Base-by-base conservation (phyloP, 1,140 invertebrate species). In the Leptinotarsa undecemlineata region DNA sequence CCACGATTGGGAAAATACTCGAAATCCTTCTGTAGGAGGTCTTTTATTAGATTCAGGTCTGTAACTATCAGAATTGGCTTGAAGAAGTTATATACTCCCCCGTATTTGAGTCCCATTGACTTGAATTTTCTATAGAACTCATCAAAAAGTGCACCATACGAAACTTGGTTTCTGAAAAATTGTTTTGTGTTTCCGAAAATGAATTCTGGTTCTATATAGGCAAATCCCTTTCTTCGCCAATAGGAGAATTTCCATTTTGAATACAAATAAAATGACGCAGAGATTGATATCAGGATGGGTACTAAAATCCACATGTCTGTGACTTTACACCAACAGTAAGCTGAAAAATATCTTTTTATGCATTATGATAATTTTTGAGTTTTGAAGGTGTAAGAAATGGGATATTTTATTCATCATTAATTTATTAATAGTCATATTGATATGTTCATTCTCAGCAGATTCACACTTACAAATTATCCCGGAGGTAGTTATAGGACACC, bases 41-140 rank as follows among this genome's bases (percentile, higher is more conserved):
- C 20, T 70, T 85, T 85, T 13, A 88, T 84, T 15, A 90, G 75
- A 77, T 87, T 84, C 2, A 85, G 86, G 81, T 89, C 87, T n/a
- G 82, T 79, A 4, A 82, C 75, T 4, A 78, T 70, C 33, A 68
- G 78, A 3, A 73, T 57, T 15, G 78, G 78, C 23, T 42, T 69
- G 8, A 57, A 48, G 11, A 77, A 71, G 4, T 76, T 14, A 60
- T 75, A 79, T 15, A 72, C 23, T 19, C 79, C 79, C 47, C 66
- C 78, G 62, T 79, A 64, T 20, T 68, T 73, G 14, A 68, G 61
- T n/a, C 66, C 67, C 2, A 76, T 79, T n/a, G 78, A 76, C 3
- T 81, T 78, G 14, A 82, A 82, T 64, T 84, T 80, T 0, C 78
- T 69, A 67, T 86, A 86, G 14, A 82, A 17, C 19, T 61, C 21